Evolutionary conservation across 2,113 vertebrate genomes (phyloP).

Genomic region (Corydoras sp.): DNA sequence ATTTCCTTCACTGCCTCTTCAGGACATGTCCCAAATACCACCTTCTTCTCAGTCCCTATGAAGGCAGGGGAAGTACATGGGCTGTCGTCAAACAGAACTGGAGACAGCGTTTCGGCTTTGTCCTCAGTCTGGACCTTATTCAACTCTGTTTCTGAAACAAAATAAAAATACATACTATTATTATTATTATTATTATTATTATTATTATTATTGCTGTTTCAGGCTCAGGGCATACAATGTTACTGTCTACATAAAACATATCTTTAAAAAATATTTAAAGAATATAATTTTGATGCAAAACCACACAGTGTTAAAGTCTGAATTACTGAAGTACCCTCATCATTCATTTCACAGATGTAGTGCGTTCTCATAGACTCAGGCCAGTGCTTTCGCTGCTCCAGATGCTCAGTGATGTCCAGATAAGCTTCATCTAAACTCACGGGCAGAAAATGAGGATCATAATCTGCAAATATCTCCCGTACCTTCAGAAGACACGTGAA

Average conservation of each 20-base stretch:
- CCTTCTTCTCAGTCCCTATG: slow-evolving; percentile 42
- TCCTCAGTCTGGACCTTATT: not conserved
- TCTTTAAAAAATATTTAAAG: no score
- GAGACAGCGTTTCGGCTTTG: slow-evolving; percentile 63
- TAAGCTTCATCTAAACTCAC: slow-evolving; percentile 96
- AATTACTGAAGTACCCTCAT: slow-evolving; percentile 40
- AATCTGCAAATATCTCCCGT: slow-evolving; percentile 81
- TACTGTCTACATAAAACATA: no score
- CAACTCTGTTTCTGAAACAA: slow-evolving; percentile 29
- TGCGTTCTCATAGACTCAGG: slow-evolving; percentile 76
- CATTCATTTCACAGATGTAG: slow-evolving; percentile 42
- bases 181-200: no score
- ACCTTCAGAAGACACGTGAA: slow-evolving; percentile 63
- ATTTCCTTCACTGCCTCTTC: slow-evolving; percentile 94
- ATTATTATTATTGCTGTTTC: no score
- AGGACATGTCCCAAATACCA: slow-evolving; percentile 80
- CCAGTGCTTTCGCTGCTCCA: slow-evolving; percentile 79
- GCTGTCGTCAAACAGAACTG: slow-evolving; percentile 81
- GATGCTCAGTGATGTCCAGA: slow-evolving; percentile 87
- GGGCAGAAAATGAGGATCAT: slow-evolving; percentile 86
- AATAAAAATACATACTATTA: no score
- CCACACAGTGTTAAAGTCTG: no score
- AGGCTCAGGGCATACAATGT: no score
- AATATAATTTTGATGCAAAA: no score
- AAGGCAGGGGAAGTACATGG: slow-evolving; percentile 49